A percentile compares a stretch with the other conserved stretches of the same genome.
phyloP scores from a whole-genome alignment of 53 echinoderm and acorn worm species.

The Stichopus horrens region DNA sequence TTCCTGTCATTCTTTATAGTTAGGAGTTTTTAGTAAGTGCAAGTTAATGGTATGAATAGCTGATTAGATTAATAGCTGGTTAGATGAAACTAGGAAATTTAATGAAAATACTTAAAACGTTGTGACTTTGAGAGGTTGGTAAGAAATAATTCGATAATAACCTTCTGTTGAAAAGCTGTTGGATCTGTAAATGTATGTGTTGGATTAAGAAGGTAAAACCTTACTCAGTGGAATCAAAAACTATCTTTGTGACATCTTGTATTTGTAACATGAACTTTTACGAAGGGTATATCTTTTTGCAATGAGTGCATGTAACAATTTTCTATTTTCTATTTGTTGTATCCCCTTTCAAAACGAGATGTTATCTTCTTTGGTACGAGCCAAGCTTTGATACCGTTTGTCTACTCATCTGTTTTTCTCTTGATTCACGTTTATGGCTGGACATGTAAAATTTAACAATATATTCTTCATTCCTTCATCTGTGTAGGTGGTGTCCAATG shows the following conservation, averaged over 20 bases:
- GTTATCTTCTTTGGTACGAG: conserved; percentile 20
- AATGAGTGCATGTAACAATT: conserved; percentile 26
- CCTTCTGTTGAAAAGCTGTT: too few relatives aligned
- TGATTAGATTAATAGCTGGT: too few relatives aligned
- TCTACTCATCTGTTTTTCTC: not conserved
- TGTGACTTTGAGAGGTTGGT: too few relatives aligned
- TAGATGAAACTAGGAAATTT: too few relatives aligned
- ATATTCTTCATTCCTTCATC: conserved; percentile 30
- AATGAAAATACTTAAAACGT: too few relatives aligned
- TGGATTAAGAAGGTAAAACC: not conserved
- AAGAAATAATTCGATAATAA: too few relatives aligned
- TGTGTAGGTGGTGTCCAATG: not conserved
- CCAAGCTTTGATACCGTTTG: not conserved
- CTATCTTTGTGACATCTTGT: not conserved
- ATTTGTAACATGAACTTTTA: not conserved
- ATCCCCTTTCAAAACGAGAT: conserved; percentile 1
- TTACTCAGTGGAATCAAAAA: not conserved
- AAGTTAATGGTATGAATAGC: too few relatives aligned
- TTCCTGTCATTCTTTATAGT: too few relatives aligned
- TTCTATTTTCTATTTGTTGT: not conserved
- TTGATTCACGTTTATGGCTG: conserved; percentile 1
- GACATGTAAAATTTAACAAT: conserved; percentile 26
- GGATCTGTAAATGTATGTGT: not conserved
- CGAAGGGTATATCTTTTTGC: not conserved
- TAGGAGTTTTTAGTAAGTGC: too few relatives aligned